Conservation (phyloP, 2,888 invertebrate species). For the Elysia crispata region DNA sequence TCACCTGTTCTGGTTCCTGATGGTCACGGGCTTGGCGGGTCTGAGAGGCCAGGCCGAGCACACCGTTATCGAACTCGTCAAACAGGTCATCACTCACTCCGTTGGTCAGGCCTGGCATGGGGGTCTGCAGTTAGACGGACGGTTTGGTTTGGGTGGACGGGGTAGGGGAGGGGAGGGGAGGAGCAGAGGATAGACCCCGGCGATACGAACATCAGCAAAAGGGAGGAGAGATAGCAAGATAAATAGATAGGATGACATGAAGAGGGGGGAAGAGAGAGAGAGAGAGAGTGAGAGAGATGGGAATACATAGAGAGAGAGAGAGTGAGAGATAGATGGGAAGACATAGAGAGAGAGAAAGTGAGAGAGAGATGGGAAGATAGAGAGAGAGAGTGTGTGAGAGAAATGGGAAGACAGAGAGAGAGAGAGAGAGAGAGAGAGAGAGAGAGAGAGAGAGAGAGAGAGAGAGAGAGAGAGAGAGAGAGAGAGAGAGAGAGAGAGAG, state of each 20-base stretch:
- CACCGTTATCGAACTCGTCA: neutral
- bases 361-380: neutral
- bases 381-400: constrained; percentile 6
- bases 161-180: neutral
- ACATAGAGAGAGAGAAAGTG: too few species aligned
- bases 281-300: too few species aligned
- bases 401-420: constrained; percentile 33
- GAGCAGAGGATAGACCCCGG: neutral
- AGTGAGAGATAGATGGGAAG: too few species aligned
- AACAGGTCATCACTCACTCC: neutral
- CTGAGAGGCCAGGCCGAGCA: too few species aligned
- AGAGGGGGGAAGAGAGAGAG: too few species aligned
- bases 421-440: constrained; percentile 41
- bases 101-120: neutral
- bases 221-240: too few species aligned
- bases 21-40: too few species aligned
- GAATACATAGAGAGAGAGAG: too few species aligned
- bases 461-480: constrained; percentile 3
- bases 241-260: too few species aligned
- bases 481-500: constrained; percentile 16
- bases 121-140: neutral
- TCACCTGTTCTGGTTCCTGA: too few species aligned
- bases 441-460: constrained; percentile 29
- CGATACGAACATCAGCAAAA: too few species aligned
- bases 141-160: too few species aligned